Base-by-base conservation (phyloP, 2,797 vertebrate genomes). In the Spinibarbus caldwelli region DNA sequence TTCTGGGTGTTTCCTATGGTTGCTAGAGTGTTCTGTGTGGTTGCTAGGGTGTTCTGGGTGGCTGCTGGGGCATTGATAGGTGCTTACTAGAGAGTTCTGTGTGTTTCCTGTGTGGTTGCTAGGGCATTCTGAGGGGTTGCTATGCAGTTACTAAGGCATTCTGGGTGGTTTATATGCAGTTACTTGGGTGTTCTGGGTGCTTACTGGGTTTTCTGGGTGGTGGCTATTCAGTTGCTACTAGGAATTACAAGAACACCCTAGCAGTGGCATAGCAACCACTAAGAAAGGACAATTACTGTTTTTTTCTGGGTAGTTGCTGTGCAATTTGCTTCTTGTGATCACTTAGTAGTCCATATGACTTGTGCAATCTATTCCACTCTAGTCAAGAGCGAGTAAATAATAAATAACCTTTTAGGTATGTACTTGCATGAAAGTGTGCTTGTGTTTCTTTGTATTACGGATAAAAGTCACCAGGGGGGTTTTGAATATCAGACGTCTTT, bases 401-500 rank as follows among this genome's bases (percentile, higher is more conserved):
- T 36, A 7, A 4, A 47, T 75, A 41, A 38, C 15, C 5, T 41
- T 43, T 62, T n/a, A 29, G 54, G 76, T 78, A 29, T 77, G 34
- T 38, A 36, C 23, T 26, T 10, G 23, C 8, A 59, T 43, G 14
- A 41, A 78, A 59, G 34, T 78, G 36, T 62, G 23, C 15, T 19
- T 29, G 54, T 29, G 52, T n/a, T 12, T 38, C 72, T 75, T 75
- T 21, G 8, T 47, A 41, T 41, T 70, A 38, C 2, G n/a, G 6
- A n/a, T 70, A n/a, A 70, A 41, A 41, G 34, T 3, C 67, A 23
- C 36, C 10, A 26, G n/a, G 29, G 29, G 71, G 71, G 52, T 59
- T 38, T 78, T 62, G 11, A 64, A 79, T 66, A 66, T 66, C 41
- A 79, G 77, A 79, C 19, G 41, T 79, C 59, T 66, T 66, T 66